Conservation (phyloP, 2,888 invertebrate genomes). For the Thereva nobilitata region DNA sequence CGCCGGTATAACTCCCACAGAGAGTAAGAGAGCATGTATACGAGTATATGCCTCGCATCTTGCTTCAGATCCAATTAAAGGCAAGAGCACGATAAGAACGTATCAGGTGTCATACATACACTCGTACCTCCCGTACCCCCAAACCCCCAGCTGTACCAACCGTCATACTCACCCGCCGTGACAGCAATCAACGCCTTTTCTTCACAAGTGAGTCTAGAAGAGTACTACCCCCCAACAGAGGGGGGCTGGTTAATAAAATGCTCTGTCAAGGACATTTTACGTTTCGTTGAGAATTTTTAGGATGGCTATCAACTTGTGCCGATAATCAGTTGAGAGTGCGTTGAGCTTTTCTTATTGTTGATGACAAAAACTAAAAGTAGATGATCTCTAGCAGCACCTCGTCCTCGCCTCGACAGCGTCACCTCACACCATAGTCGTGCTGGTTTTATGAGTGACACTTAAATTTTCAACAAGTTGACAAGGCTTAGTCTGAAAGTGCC, state of each 20-base stretch:
- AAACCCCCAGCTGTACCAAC: neutral
- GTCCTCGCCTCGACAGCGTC: too few relatives aligned
- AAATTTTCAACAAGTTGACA: neutral
- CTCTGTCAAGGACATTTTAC: constrained; percentile 13
- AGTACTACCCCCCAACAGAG: neutral
- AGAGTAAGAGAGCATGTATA: neutral
- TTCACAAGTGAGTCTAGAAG: too few relatives aligned
- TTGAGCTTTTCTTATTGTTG: too few relatives aligned
- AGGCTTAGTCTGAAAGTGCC: constrained; percentile 1
- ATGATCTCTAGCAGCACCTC: too few relatives aligned
- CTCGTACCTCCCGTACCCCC: neutral
- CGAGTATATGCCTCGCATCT: constrained; percentile 3
- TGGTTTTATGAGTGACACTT: constrained; percentile 4
- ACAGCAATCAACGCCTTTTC: neutral
- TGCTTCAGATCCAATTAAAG: constrained; percentile 12
- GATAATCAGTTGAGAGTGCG: too few relatives aligned
- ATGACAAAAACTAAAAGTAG: too few relatives aligned
- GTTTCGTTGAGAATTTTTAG: neutral
- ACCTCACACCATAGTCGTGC: too few relatives aligned
- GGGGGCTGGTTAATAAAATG: constrained; percentile 13
- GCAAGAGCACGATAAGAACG: constrained; percentile 9
- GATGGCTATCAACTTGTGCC: neutral
- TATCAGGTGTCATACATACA: constrained; percentile 7
- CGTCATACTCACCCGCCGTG: neutral
- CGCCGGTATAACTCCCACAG: neutral